Evolutionary conservation across 2,797 vertebrate species (phyloP).

Genomic region (Trachurus trachurus): DNA sequence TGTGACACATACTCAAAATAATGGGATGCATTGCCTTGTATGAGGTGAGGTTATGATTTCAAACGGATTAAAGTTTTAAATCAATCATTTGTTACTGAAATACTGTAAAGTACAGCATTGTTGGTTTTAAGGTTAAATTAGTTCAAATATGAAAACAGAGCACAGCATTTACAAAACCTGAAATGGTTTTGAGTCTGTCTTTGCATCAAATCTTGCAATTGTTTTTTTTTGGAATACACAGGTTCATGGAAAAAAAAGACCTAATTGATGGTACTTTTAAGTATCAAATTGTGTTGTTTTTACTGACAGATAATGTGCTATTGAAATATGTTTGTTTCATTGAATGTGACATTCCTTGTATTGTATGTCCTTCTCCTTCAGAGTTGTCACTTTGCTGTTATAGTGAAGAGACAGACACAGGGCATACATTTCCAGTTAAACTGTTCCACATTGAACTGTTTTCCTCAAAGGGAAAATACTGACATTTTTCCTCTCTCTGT

Average conservation of each 20-base stretch:
- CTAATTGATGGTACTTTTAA: constrained; percentile 1
- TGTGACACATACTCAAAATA: constrained; percentile 15
- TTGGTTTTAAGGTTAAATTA: constrained; percentile 11
- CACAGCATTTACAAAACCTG: background rate
- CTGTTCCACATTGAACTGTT: constrained; percentile 16
- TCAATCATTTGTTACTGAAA: constrained; percentile 40
- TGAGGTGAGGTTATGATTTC: constrained; percentile 3
- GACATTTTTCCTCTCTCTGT: background rate
- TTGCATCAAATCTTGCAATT: background rate
- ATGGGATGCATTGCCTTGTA: background rate
- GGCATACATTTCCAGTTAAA: background rate
- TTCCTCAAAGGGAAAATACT: constrained; percentile 6
- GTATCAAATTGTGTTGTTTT: constrained; percentile 19
- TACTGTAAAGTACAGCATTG: background rate
- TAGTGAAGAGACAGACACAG: background rate
- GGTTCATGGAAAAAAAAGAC: background rate
- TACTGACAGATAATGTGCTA: constrained; percentile 4
- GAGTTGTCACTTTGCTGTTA: background rate
- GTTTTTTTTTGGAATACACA: background rate
- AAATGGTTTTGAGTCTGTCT: constrained; percentile 6
- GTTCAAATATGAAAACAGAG: background rate
- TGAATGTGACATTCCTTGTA: background rate
- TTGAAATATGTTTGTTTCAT: constrained; percentile 7
- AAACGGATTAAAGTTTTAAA: constrained; percentile 14
- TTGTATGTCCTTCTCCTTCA: background rate